phyloP scores from a whole-genome alignment of 2,888 invertebrate genomes.

The Coremacera marginata region DNA sequence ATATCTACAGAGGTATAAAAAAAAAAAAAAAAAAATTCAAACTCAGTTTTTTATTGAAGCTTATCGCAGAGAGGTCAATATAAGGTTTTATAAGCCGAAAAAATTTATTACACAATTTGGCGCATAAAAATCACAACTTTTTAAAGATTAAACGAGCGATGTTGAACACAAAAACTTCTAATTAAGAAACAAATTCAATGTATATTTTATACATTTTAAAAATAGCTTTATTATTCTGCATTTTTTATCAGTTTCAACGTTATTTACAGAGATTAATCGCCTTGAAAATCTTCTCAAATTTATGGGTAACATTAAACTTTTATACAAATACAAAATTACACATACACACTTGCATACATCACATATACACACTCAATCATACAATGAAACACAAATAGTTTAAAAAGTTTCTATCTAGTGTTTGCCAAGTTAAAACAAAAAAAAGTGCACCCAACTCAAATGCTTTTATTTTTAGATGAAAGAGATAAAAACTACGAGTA shows the following conservation, averaged over 20 bases:
- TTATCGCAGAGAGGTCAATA: too few relatives aligned
- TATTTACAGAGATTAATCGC: conserved; percentile 16
- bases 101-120: too few relatives aligned
- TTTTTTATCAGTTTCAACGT: conserved; percentile 12
- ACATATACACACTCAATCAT: background rate
- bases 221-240: background rate
- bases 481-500: background rate
- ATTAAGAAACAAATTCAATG: too few relatives aligned
- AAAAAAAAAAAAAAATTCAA: too few relatives aligned
- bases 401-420: background rate
- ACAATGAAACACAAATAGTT: background rate
- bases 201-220: too few relatives aligned
- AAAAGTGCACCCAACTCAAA: background rate
- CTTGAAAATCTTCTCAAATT: conserved; percentile 13
- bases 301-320: conserved; percentile 23
- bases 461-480: background rate
- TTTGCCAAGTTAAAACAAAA: background rate
- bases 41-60: too few relatives aligned
- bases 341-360: background rate
- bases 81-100: too few relatives aligned
- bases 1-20: too few relatives aligned
- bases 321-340: background rate
- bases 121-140: too few relatives aligned
- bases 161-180: too few relatives aligned
- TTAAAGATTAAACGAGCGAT: too few relatives aligned